These are phyloP conservation scores for Cephus cinctus DNA, from an alignment of 1,140 invertebrate species.

Conservation along the genomic window DNA sequence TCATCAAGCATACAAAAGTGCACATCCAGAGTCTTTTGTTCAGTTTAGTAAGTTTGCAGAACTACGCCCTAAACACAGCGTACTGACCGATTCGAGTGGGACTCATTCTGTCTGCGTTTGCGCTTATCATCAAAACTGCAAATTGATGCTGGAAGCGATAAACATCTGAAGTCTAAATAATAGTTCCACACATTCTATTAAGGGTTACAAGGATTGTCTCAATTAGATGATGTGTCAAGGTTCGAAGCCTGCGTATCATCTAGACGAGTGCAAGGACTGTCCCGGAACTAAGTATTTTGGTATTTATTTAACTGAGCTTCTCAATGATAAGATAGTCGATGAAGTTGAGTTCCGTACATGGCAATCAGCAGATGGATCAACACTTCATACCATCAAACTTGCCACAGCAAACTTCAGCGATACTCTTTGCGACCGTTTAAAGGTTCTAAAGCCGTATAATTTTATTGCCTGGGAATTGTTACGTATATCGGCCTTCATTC, in stretches of 20 bases:
- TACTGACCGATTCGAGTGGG: conserved; percentile 21
- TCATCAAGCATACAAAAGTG: conserved; percentile 1
- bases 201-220: conserved; percentile 11
- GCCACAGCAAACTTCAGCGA: conserved; percentile 12
- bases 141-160: conserved; percentile 22
- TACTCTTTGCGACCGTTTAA: conserved; percentile 7
- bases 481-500: too few relatives aligned
- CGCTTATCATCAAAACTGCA: conserved; percentile 25
- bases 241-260: not conserved
- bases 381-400: conserved; percentile 7
- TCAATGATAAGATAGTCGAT: conserved; percentile 8
- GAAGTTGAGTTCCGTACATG: conserved; percentile 7
- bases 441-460: conserved; percentile 17
- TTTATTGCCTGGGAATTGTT: conserved; percentile 28
- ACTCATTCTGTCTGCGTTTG: conserved; percentile 28
- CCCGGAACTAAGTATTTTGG: conserved; percentile 1
- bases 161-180: not conserved
- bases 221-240: conserved; percentile 6
- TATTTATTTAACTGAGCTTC: not conserved
- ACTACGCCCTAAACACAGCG: conserved; percentile 24
- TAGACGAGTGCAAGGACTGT: conserved; percentile 6
- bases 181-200: not conserved
- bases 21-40: conserved; percentile 21
- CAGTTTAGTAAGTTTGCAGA: conserved; percentile 24
- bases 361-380: conserved; percentile 3